Percentiles rank a stretch among this genome's conserved stretches.
These are phyloP conservation scores for Amorpha juglandis DNA, from an alignment of 2,888 invertebrate species.

Conservation along the genomic window DNA sequence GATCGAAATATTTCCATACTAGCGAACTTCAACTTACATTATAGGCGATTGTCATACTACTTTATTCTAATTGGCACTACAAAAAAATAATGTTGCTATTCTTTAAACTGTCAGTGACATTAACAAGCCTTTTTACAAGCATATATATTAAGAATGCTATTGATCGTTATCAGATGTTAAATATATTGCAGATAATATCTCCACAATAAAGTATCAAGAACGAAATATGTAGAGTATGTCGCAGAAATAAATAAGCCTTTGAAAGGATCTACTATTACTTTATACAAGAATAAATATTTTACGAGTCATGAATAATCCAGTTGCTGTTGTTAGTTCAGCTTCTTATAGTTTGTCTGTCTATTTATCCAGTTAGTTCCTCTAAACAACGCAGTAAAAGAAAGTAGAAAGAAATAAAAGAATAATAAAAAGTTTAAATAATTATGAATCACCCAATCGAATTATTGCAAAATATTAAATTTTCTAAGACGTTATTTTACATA, in stretches of 20 bases:
- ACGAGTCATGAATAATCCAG: background rate
- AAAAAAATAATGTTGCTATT: background rate
- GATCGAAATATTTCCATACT: background rate
- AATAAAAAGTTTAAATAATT: no score
- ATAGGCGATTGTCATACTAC: background rate
- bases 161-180: constrained; percentile 17
- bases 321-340: background rate
- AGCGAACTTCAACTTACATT: background rate
- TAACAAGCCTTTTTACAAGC: constrained; percentile 12
- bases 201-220: constrained; percentile 6
- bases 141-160: constrained; percentile 7
- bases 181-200: constrained; percentile 9
- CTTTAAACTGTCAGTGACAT: background rate
- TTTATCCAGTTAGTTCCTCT: no score
- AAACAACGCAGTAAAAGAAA: no score
- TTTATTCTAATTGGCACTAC: constrained; percentile 7
- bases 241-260: constrained; percentile 5
- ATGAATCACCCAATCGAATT: no score
- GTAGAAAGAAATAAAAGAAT: no score
- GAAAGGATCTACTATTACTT: background rate
- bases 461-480: no score
- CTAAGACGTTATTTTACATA: no score
- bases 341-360: background rate
- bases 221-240: constrained; percentile 1
- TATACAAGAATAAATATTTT: background rate